Percentiles rank a stretch among this genome's conserved stretches.
These are phyloP conservation scores for Propsilocerus akamusi DNA, from an alignment of 1,140 invertebrate genomes.

Conservation along the genomic window DNA sequence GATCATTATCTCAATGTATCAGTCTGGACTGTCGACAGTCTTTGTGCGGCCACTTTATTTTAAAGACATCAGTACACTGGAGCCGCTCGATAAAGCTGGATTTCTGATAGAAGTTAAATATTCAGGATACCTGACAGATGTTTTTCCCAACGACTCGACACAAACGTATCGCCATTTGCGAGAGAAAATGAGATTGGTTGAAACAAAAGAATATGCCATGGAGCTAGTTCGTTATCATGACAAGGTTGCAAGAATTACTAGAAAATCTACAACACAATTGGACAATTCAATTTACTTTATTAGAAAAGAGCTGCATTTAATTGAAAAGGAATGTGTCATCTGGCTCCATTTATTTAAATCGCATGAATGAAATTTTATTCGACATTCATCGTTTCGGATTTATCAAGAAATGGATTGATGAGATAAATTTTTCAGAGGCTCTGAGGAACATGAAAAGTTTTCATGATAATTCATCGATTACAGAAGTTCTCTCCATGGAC, in stretches of 20 bases:
- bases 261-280: slow-evolving; percentile 14
- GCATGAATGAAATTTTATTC: slow-evolving; percentile 14
- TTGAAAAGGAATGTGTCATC: slow-evolving; percentile 18
- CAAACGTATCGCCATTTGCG: slow-evolving; percentile 12
- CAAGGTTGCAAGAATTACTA: slow-evolving; percentile 13
- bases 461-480: not conserved
- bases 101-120: slow-evolving; percentile 18
- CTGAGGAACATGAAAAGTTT: slow-evolving; percentile 4
- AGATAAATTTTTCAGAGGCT: slow-evolving; percentile 14
- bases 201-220: not conserved
- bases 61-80: slow-evolving; percentile 21
- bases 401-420: slow-evolving; percentile 15
- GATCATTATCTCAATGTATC: slow-evolving; percentile 23
- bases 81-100: slow-evolving; percentile 21
- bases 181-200: slow-evolving; percentile 15
- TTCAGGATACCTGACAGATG: slow-evolving; percentile 19
- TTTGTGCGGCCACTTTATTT: slow-evolving; percentile 25
- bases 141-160: slow-evolving; percentile 17
- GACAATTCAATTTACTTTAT: slow-evolving; percentile 10
- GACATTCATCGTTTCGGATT: slow-evolving; percentile 13
- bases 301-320: slow-evolving; percentile 13
- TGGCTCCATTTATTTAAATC: slow-evolving; percentile 13
- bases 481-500: not conserved
- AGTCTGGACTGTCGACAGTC: slow-evolving; percentile 22
- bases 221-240: slow-evolving; percentile 13